Percentiles rank a stretch among this genome's conserved stretches.
phyloP scores from a whole-genome alignment of 2,113 vertebrate species.

The Stigmatopora argus region DNA sequence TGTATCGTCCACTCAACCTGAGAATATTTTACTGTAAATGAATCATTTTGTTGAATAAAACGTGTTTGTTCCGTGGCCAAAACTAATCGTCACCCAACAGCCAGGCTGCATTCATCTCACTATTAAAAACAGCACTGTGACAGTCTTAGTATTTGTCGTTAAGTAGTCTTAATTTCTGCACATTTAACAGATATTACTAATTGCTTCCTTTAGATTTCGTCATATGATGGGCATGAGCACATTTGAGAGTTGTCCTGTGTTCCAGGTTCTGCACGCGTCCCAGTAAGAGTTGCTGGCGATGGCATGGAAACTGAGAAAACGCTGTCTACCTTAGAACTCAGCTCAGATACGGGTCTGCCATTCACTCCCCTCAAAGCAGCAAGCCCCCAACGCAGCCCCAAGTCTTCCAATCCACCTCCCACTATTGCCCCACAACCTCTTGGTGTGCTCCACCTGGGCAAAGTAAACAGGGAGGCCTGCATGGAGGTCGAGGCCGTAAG shows the following conservation, averaged over 20 bases:
- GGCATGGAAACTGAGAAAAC: conserved; percentile 92
- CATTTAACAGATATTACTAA: too few relatives aligned
- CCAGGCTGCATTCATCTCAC: background rate
- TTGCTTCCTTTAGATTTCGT: too few relatives aligned
- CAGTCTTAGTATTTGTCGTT: too few relatives aligned
- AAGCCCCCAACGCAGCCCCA: conserved; percentile 63
- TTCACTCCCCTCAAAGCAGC: conserved; percentile 44
- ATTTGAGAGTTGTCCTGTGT: background rate
- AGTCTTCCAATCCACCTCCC: conserved; percentile 44
- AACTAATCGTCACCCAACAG: background rate
- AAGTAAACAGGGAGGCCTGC: conserved; percentile 78
- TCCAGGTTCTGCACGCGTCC: conserved; percentile 57
- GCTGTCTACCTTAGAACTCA: conserved; percentile 60
- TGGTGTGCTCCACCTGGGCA: conserved; percentile 86
- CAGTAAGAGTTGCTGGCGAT: conserved; percentile 86
- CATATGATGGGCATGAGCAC: too few relatives aligned
- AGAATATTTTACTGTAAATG: background rate
- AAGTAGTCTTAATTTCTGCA: too few relatives aligned
- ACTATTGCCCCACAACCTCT: conserved; percentile 62
- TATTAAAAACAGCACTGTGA: background rate
- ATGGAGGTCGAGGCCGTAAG: conserved; percentile 85
- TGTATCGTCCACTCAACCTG: background rate
- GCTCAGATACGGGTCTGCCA: conserved; percentile 34
- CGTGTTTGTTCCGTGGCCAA: background rate
- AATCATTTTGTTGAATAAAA: background rate